These are phyloP conservation scores for Hirtodrosophila alboralis DNA, from an alignment of 2,888 invertebrate genomes.

Conservation along the genomic window DNA sequence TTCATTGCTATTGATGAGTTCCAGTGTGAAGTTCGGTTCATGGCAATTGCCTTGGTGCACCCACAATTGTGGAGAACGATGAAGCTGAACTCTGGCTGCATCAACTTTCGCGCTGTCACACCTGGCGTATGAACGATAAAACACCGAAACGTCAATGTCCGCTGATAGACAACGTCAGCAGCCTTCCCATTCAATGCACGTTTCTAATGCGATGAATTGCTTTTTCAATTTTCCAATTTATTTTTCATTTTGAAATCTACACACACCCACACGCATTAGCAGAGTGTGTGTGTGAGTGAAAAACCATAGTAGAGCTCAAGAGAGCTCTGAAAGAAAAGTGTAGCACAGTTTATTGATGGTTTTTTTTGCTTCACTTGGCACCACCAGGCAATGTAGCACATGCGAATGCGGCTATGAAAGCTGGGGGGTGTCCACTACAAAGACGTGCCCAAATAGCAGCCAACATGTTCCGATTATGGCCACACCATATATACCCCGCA, in stretches of 20 bases:
- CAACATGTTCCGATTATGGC: neutral
- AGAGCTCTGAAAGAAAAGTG: slow-evolving; percentile 27
- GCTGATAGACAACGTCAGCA: slow-evolving; percentile 37
- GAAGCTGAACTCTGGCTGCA: slow-evolving; percentile 5
- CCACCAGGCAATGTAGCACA: slow-evolving; percentile 17
- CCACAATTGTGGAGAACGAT: slow-evolving; percentile 4
- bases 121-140: slow-evolving; percentile 60
- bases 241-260: slow-evolving; percentile 64
- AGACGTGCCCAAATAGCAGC: slow-evolving; percentile 19
- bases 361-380: slow-evolving; percentile 46
- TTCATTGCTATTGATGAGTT: slow-evolving; percentile 3
- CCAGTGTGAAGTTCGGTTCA: slow-evolving; percentile 8
- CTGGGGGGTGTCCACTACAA: slow-evolving; percentile 2
- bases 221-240: slow-evolving; percentile 78
- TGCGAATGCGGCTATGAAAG: slow-evolving; percentile 8
- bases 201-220: slow-evolving; percentile 76
- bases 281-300: slow-evolving; percentile 8
- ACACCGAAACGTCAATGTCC: slow-evolving; percentile 3
- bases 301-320: neutral
- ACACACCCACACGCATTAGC: slow-evolving; percentile 22
- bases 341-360: slow-evolving; percentile 56
- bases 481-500: too few species aligned
- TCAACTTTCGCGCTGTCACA: slow-evolving; percentile 33
- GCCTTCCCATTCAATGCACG: slow-evolving; percentile 64
- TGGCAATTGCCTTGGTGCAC: slow-evolving; percentile 47